A percentile compares a stretch with the other conserved stretches of the same genome.
phyloP scores from a whole-genome alignment of 2,797 vertebrate species.

The Cryptoprocta ferox region DNA sequence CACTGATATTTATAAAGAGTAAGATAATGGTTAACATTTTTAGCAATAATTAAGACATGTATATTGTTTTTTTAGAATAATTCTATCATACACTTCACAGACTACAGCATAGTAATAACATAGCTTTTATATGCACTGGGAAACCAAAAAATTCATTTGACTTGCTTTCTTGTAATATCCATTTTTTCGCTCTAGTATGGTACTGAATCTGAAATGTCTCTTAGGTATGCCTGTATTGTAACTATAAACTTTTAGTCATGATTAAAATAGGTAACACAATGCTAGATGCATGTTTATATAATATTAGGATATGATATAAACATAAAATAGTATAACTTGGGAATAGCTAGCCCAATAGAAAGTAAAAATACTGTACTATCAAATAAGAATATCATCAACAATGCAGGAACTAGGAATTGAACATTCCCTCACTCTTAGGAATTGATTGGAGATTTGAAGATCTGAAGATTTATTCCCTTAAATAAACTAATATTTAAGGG shows the following conservation, averaged over 20 bases:
- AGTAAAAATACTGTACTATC: background rate
- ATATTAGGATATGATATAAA: background rate
- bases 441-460: background rate
- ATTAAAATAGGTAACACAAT: background rate
- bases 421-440: background rate
- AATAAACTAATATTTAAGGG: background rate
- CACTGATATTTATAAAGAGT: background rate
- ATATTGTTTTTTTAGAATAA: background rate
- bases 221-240: background rate
- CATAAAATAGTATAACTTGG: background rate
- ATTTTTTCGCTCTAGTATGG: background rate
- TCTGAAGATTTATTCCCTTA: too few species aligned
- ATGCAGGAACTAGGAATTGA: background rate
- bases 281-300: background rate
- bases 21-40: background rate
- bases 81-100: background rate
- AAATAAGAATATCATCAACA: background rate
- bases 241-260: background rate
- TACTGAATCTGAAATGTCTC: background rate
- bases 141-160: background rate
- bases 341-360: background rate
- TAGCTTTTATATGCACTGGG: background rate
- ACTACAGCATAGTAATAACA: background rate
- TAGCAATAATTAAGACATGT: background rate
- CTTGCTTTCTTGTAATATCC: background rate